Evolutionary conservation across 2,797 vertebrate species (phyloP).

Genomic region (Alca torda): DNA sequence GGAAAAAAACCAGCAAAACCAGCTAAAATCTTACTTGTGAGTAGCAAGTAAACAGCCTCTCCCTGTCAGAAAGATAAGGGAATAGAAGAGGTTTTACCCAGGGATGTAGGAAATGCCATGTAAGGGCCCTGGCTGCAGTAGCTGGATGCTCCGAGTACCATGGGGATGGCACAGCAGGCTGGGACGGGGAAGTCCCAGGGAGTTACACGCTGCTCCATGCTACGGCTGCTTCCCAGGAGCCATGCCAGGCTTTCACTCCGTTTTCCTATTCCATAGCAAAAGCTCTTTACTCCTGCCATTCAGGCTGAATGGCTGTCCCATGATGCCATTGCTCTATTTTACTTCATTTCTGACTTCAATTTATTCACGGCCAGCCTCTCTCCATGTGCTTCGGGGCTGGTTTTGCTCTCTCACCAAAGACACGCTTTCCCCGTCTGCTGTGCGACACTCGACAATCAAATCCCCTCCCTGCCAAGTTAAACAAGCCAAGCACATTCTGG

Average conservation of each 20-base stretch:
- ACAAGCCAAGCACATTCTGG: not conserved
- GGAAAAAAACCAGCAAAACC: not conserved
- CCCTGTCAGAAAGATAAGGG: not conserved
- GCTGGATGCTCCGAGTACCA: not conserved
- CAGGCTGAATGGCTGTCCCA: not conserved
- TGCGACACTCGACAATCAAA: not conserved
- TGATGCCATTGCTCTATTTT: not conserved
- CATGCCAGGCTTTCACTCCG: not conserved
- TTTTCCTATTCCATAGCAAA: not conserved
- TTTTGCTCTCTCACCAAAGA: not conserved
- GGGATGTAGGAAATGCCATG: not conserved
- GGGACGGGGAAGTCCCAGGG: not conserved
- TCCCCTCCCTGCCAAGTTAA: not conserved
- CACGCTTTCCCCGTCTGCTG: not conserved
- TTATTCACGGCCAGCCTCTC: not conserved
- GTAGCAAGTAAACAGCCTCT: not conserved
- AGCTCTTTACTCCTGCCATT: not conserved
- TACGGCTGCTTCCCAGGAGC: not conserved
- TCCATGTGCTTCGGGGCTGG: not conserved
- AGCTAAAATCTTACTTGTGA: not conserved
- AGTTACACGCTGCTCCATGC: not conserved
- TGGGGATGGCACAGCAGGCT: not conserved
- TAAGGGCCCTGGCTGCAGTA: not conserved
- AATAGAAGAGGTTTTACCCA: not conserved
- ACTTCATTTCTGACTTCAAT: not conserved